Evolutionary conservation across 2,113 vertebrate species (phyloP).

Genomic region (Egretta garzetta): DNA sequence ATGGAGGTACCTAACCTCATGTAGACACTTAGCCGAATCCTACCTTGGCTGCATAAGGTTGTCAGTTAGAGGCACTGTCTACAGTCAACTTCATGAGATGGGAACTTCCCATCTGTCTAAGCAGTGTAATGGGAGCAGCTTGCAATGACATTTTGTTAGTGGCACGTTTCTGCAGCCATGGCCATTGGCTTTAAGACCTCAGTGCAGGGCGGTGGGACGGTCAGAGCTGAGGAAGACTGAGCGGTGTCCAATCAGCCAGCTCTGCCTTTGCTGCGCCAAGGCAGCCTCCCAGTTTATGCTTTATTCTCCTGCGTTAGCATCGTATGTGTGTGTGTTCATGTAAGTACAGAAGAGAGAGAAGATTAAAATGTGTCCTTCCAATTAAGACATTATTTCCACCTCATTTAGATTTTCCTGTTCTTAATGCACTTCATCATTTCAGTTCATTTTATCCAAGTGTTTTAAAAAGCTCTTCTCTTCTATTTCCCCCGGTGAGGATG

Average conservation of each 20-base stretch:
- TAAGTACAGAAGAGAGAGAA: constrained; percentile 4
- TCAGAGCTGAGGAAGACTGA: background rate
- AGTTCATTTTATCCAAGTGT: constrained; percentile 43
- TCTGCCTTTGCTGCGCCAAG: background rate
- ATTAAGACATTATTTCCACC: constrained; percentile 65
- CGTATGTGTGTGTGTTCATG: background rate
- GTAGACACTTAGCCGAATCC: background rate
- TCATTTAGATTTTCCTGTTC: constrained; percentile 65
- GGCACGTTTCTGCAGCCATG: background rate
- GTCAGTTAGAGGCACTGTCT: background rate
- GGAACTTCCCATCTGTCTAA: background rate
- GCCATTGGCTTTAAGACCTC: background rate
- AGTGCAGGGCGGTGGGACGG: no score
- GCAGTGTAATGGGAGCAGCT: background rate
- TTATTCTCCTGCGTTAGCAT: background rate
- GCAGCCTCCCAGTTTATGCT: background rate
- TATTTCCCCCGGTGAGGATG: constrained; percentile 38
- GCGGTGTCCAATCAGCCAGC: rapidly evolving
- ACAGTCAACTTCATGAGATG: rapidly evolving
- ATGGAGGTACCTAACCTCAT: background rate
- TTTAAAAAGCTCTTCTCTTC: constrained; percentile 48
- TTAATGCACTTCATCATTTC: constrained; percentile 25
- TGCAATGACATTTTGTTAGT: rapidly evolving
- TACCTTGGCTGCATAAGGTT: background rate
- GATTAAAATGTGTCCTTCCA: constrained; percentile 61